A percentile compares a stretch with the other conserved stretches of the same genome.
Conservation (phyloP, 2,797 vertebrate species). For the Remorina albescens region DNA sequence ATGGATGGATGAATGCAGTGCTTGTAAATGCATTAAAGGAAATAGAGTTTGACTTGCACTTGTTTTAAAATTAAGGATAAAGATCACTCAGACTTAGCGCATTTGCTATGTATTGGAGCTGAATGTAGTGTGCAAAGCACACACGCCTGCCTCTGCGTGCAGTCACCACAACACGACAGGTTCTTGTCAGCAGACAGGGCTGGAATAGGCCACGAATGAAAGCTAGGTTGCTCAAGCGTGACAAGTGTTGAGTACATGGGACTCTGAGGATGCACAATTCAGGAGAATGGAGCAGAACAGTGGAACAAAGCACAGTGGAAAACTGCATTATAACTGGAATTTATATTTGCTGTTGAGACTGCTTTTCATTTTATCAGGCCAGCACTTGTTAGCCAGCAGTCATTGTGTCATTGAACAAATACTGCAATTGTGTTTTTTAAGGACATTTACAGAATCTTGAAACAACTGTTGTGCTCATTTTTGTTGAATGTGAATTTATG, state of each 20-base stretch:
- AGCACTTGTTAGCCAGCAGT: conserved; percentile 16
- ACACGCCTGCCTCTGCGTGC: conserved; percentile 3
- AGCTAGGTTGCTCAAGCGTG: conserved; percentile 56
- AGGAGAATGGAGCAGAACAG: conserved; percentile 48
- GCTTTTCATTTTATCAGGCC: conserved; percentile 9
- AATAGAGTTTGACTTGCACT: conserved; percentile 20
- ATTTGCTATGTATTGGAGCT: conserved; percentile 32
- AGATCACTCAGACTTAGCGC: conserved; percentile 13
- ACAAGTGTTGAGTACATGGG: conserved; percentile 46
- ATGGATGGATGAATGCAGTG: background rate
- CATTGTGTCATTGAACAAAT: conserved; percentile 31
- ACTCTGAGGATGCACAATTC: conserved; percentile 52
- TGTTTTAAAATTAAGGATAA: conserved; percentile 20
- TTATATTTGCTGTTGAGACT: conserved; percentile 27
- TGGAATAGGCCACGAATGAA: conserved; percentile 45
- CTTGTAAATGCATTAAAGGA: conserved; percentile 12
- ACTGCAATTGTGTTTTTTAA: conserved; percentile 11
- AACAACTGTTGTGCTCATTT: conserved; percentile 11
- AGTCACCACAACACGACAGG: conserved; percentile 29
- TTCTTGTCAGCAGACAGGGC: conserved; percentile 34
- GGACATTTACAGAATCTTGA: background rate
- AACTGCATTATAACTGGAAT: conserved; percentile 24
- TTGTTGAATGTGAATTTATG: conserved; percentile 41
- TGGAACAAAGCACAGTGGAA: conserved; percentile 30
- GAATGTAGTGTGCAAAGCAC: conserved; percentile 28